Evolutionary conservation across 2,888 invertebrate genomes (phyloP).

Genomic region (Oscheius myriophilus): DNA sequence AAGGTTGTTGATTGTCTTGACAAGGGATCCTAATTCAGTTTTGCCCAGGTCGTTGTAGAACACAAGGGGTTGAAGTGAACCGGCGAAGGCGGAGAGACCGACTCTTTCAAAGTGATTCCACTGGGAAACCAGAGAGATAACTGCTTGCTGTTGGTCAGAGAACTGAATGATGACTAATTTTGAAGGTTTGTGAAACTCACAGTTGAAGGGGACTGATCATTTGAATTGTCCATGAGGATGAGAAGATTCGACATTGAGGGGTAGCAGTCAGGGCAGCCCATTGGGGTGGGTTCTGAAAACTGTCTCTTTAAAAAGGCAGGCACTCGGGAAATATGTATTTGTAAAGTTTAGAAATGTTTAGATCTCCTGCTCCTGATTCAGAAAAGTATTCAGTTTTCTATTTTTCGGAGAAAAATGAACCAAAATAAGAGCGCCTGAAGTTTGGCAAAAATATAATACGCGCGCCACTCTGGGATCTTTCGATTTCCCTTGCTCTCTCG

Average conservation of each 20-base stretch:
- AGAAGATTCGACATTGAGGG: conserved; percentile 23
- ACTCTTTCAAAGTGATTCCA: conserved; percentile 33
- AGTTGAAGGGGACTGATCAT: conserved; percentile 1
- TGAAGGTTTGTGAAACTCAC: conserved; percentile 4
- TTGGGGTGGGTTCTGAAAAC: not conserved
- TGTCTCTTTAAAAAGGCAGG: too few relatives aligned
- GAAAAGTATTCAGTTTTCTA: too few relatives aligned
- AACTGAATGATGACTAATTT: conserved; percentile 12
- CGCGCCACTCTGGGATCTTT: too few relatives aligned
- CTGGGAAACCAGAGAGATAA: not conserved
- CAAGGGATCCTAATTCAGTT: not conserved
- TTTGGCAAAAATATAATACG: too few relatives aligned
- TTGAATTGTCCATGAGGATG: conserved; percentile 22
- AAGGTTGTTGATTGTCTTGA: not conserved
- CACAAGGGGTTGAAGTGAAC: not conserved
- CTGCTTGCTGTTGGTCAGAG: conserved; percentile 18
- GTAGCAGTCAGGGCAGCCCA: conserved; percentile 25
- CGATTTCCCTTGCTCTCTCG: too few relatives aligned
- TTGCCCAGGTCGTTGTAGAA: not conserved
- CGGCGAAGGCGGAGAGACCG: conserved; percentile 10
- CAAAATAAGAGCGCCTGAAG: too few relatives aligned
- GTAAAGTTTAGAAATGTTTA: too few relatives aligned
- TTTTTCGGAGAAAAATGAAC: too few relatives aligned
- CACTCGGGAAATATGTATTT: too few relatives aligned
- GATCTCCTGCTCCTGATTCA: too few relatives aligned